Evolutionary conservation across 2,113 vertebrate species (phyloP).

Genomic region (Columbina picui): DNA sequence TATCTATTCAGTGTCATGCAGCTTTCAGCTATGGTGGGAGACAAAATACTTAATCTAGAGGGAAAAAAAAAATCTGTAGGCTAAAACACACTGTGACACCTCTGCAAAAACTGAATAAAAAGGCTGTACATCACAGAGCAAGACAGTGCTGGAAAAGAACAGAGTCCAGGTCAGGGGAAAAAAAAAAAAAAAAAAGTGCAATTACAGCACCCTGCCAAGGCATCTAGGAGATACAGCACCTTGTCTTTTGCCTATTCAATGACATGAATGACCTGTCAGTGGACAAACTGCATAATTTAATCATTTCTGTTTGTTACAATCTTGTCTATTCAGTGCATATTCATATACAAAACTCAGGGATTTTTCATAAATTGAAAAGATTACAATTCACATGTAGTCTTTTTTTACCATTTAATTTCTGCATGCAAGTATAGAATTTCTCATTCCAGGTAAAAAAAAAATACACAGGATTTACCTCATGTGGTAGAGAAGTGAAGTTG

Average conservation of each 20-base stretch:
- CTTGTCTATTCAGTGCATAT: neutral
- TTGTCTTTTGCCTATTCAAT: neutral
- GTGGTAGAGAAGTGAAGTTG: neutral
- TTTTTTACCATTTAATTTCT: neutral
- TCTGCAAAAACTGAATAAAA: neutral
- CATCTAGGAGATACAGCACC: neutral
- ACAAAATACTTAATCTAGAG: neutral
- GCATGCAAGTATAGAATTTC: neutral
- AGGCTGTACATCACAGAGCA: neutral
- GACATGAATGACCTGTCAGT: neutral
- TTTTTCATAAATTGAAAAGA: neutral
- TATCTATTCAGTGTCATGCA: neutral
- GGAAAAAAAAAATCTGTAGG: neutral
- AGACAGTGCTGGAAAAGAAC: neutral
- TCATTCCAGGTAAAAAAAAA: neutral
- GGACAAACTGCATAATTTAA: neutral
- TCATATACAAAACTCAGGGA: neutral
- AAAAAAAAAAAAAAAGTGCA: neutral
- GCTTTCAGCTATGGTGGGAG: neutral
- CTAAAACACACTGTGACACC: neutral
- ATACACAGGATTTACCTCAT: neutral
- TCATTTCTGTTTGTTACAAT: neutral
- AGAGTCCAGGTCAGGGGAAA: neutral
- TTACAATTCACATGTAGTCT: rapidly evolving
- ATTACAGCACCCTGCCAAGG: neutral